Evolutionary conservation across 2,888 invertebrate genomes (phyloP), one percentile per base, ranked within the genome.

Genomic region (Meandrusa payeni): DNA sequence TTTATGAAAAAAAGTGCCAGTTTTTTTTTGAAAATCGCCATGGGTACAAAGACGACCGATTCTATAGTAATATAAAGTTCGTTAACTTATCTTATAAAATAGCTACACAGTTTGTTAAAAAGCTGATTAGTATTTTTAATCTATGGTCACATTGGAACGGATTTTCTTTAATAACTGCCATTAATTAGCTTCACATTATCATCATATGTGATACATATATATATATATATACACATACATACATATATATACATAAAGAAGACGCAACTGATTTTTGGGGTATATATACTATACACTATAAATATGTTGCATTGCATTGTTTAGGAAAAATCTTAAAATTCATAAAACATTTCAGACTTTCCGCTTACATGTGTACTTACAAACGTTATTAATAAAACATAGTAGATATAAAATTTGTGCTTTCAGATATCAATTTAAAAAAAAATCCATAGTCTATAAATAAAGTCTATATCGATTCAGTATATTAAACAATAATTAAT

Each of bases 191-290:
- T n/a, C n/a, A n/a, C n/a, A n/a, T n/a, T n/a, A n/a, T n/a, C n/a
- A n/a, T n/a, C n/a, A n/a, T n/a, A n/a, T n/a, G n/a, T n/a, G n/a
- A n/a, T n/a, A n/a, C n/a, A n/a, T n/a, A n/a, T n/a, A n/a, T n/a
- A n/a, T n/a, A n/a, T n/a, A n/a, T n/a, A n/a, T n/a, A n/a, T n/a
- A n/a, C n/a, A n/a, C n/a, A n/a, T n/a, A n/a, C n/a, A 15, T 15
- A 15, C 15, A 6, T 26, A 7, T 4, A 22, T 2, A 10, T 41
- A 41, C 29, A 36, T 12, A 36, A 42, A 11, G 42, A 9, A 26
- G 42, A 43, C 42, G 42, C 42, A 43, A 37, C 42, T 43, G 42
- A 26, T 31, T 26, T 11, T 31, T 6, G n/a, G n/a, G 13, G 20
- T 20, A 27, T 15, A 5, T 10, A 41, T 27, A 34, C 29, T 17